phyloP scores from a whole-genome alignment of 1,140 invertebrate species.

The Pomacea maculata region DNA sequence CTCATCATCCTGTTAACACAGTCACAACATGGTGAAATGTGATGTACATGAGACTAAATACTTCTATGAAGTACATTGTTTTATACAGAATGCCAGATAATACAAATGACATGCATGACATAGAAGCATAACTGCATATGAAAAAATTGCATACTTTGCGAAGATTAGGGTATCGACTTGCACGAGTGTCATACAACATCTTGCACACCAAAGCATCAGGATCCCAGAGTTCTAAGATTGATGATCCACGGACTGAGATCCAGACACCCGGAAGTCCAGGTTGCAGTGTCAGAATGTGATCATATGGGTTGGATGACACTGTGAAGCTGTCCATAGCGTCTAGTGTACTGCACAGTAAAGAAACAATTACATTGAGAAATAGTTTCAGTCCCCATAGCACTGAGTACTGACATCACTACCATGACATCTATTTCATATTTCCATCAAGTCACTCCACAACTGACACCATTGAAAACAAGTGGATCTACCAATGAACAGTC shows the following conservation, averaged over 20 bases:
- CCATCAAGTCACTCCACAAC: too few relatives aligned
- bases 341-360: slow-evolving; percentile 61
- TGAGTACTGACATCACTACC: too few relatives aligned
- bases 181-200: slow-evolving; percentile 68
- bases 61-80: too few relatives aligned
- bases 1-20: slow-evolving; percentile 57
- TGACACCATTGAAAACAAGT: too few relatives aligned
- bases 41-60: background rate
- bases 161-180: slow-evolving; percentile 64
- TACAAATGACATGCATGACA: too few relatives aligned
- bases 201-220: slow-evolving; percentile 63
- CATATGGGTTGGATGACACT: slow-evolving; percentile 65
- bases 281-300: slow-evolving; percentile 61
- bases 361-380: slow-evolving; percentile 10
- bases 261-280: slow-evolving; percentile 65
- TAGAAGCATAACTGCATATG: too few relatives aligned
- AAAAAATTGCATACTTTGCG: slow-evolving; percentile 55
- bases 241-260: slow-evolving; percentile 68
- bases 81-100: too few relatives aligned
- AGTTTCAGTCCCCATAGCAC: background rate
- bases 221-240: slow-evolving; percentile 69
- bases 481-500: too few relatives aligned
- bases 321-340: slow-evolving; percentile 67
- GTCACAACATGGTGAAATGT: slow-evolving; percentile 6
- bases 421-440: too few relatives aligned